Percentiles rank a stretch among this genome's conserved stretches.
These are phyloP conservation scores for Globodera rostochiensis DNA, from an alignment of 1,140 invertebrate species.

Conservation along the genomic window DNA sequence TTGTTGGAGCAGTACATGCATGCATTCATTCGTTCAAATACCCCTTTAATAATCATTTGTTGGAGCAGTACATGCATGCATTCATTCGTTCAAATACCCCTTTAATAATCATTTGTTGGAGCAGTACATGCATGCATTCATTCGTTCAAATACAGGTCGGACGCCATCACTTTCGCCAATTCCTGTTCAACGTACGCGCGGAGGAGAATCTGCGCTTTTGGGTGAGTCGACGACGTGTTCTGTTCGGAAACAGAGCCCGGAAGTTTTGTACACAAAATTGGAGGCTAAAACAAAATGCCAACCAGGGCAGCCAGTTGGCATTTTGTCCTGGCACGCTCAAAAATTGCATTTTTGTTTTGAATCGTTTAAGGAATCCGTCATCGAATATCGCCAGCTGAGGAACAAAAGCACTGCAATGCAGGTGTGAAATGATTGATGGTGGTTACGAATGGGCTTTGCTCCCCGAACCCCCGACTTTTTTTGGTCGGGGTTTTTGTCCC, in stretches of 20 bases:
- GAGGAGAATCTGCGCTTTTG: conserved; percentile 65
- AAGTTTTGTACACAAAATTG: no score
- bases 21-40: no score
- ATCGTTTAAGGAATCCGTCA: conserved; percentile 22
- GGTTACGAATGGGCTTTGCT: no score
- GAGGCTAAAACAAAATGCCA: no score
- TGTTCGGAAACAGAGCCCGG: no score
- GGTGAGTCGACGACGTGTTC: conserved; percentile 48
- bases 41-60: neutral
- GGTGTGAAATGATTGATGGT: neutral
- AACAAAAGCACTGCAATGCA: conserved; percentile 59
- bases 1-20: neutral
- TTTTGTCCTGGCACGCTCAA: conserved; percentile 29
- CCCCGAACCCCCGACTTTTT: no score
- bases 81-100: no score
- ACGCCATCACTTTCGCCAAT: conserved; percentile 64
- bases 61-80: neutral
- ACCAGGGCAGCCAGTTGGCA: neutral
- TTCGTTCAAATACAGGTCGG: conserved; percentile 48
- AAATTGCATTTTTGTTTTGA: neutral
- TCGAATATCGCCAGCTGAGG: conserved; percentile 48
- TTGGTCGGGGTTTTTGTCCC: no score
- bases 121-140: neutral
- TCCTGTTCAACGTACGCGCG: conserved; percentile 60
- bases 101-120: neutral